These are phyloP conservation scores for Lutjanus campechanus DNA, from an alignment of 2,797 vertebrate genomes.

Conservation along the genomic window DNA sequence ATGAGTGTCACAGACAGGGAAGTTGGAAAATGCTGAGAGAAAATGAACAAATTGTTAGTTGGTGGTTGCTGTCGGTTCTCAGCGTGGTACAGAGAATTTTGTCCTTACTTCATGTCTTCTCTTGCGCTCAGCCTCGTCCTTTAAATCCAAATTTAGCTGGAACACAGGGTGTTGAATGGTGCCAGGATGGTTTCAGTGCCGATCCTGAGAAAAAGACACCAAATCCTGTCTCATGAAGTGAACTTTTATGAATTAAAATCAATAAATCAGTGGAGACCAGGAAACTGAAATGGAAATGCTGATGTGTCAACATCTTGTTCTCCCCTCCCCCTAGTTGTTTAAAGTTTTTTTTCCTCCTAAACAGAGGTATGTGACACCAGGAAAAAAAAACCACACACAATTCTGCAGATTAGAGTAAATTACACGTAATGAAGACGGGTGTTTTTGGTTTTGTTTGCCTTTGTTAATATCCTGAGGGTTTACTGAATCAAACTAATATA, in stretches of 20 bases:
- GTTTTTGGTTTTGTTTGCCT: neutral
- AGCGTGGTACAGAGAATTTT: neutral
- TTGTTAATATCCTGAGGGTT: neutral
- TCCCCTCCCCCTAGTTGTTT: neutral
- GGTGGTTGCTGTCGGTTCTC: neutral
- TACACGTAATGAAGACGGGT: neutral
- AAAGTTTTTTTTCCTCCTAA: neutral
- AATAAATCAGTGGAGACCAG: neutral
- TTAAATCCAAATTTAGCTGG: neutral
- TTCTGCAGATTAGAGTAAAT: neutral
- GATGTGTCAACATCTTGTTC: neutral
- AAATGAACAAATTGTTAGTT: neutral
- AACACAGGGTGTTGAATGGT: neutral
- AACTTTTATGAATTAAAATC: neutral
- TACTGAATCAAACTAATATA: neutral
- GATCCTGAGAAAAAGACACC: slow-evolving; percentile 10
- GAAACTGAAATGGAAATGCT: neutral
- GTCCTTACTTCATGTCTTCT: slow-evolving; percentile 72
- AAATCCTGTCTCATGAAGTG: neutral
- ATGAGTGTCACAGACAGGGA: neutral
- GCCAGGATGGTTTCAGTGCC: neutral
- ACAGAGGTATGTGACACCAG: slow-evolving; percentile 13
- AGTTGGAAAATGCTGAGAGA: neutral
- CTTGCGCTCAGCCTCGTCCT: neutral
- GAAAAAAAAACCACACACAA: slow-evolving; percentile 14